Base-by-base conservation (phyloP, 2,113 vertebrate species). In the Anhinga rufa region DNA sequence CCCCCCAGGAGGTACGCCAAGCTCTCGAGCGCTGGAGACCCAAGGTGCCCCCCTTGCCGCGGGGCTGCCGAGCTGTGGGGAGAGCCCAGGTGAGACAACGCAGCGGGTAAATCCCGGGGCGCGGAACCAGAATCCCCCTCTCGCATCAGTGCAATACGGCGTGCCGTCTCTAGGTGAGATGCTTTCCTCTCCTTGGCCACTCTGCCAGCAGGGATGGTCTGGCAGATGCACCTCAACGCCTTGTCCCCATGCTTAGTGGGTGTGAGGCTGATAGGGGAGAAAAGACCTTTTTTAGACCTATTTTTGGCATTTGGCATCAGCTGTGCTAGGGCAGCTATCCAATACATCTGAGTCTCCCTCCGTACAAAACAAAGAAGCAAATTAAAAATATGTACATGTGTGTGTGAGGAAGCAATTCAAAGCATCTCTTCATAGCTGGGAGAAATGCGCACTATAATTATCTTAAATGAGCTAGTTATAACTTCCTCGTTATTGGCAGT, bases 381-480 rank as follows among this genome's bases (percentile, higher is more conserved):
- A 91, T 90, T 92, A 97, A 93, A 95, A 96, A 77, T 82, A 61
- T 1, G 29, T 80, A 8, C 40, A 2, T 70, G 86, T 70, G 83
- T 64, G 70, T 81, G 68, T 75, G 80, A 95, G 95, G 93, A 97
- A 97, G 92, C 71, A 84, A 93, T 88, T 97, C 66, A 92, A 95
- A 97, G 92, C 90, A 82, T 94, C 96, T 96, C 96, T 94, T 96
- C 94, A 80, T 91, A 91, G 74, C 90, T 97, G 93, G 95, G 97
- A 97, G 95, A 96, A 97, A 96, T 5, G 61, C 68, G 57, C 91
- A 76, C 95, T 96, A 91, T 96, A 97, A 96, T 97, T 92, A 96
- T 93, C 88, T 74, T 71, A 93, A 92, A 92, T 32, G 97, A 97
- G 95, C 93, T 95, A 93, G 95, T 97, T 98, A 90, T 81, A 94